These are phyloP conservation scores for Cantharis lateralis DNA, from an alignment of 2,888 invertebrate genomes.

Conservation along the genomic window DNA sequence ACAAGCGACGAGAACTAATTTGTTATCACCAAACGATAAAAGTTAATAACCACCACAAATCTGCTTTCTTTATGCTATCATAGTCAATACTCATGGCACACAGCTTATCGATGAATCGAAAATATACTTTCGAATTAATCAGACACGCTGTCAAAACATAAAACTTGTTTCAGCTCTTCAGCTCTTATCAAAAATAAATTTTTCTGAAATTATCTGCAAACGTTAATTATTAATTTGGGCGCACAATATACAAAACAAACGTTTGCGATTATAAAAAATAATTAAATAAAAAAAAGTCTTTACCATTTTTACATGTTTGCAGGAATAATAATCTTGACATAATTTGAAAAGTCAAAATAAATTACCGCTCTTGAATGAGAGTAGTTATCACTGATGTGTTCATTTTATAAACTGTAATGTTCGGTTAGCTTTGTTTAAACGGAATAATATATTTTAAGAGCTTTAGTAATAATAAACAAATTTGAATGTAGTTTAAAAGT, in stretches of 20 bases:
- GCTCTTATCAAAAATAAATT: background rate
- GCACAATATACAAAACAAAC: background rate
- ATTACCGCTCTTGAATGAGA: background rate
- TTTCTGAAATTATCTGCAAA: background rate
- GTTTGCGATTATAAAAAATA: background rate
- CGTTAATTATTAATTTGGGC: background rate
- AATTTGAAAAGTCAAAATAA: background rate
- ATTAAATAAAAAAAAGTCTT: background rate
- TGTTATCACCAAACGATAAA: background rate
- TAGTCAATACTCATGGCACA: background rate
- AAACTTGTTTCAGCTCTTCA: background rate
- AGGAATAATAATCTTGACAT: background rate
- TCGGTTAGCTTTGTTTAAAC: background rate
- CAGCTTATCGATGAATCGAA: background rate
- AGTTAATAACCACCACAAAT: background rate
- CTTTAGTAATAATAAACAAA: conserved; percentile 3
- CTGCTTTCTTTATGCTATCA: background rate
- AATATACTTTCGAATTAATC: background rate
- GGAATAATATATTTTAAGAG: conserved; percentile 3
- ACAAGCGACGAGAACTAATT: background rate
- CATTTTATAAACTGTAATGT: background rate
- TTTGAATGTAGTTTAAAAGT: background rate
- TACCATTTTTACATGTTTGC: background rate
- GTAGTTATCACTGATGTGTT: background rate
- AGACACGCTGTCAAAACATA: background rate